phyloP scores from a whole-genome alignment of 2,113 vertebrate species.

The Proteles cristata region DNA sequence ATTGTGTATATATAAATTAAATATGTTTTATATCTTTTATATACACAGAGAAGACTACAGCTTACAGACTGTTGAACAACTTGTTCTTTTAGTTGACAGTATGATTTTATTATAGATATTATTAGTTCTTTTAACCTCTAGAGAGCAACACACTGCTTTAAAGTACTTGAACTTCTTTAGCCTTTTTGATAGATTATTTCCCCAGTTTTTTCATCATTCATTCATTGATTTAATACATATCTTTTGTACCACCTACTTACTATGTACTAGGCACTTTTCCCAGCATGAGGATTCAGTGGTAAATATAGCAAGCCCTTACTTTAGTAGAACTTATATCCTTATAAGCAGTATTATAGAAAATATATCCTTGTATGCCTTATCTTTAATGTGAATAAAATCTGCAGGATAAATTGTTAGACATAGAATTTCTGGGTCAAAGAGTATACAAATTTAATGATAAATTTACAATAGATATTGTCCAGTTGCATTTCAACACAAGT shows the following conservation, averaged over 20 bases:
- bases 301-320: not conserved
- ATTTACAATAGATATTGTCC: not conserved
- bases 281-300: not conserved
- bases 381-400: not conserved
- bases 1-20: not conserved
- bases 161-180: not conserved
- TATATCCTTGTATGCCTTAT: not conserved
- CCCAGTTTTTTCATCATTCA: not conserved
- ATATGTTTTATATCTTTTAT: not conserved
- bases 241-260: not conserved
- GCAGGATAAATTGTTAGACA: not conserved
- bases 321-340: not conserved
- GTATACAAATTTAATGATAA: not conserved
- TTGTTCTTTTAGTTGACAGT: no score
- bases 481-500: not conserved
- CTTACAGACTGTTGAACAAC: not conserved
- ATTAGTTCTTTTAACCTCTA: not conserved
- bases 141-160: not conserved
- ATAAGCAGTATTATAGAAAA: not conserved
- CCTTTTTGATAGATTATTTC: not conserved
- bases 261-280: not conserved
- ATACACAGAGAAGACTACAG: not conserved
- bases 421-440: not conserved
- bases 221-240: not conserved
- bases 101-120: no score